These are phyloP conservation scores for Acleris sparsana DNA, from an alignment of 2,888 invertebrate species.

Conservation along the genomic window DNA sequence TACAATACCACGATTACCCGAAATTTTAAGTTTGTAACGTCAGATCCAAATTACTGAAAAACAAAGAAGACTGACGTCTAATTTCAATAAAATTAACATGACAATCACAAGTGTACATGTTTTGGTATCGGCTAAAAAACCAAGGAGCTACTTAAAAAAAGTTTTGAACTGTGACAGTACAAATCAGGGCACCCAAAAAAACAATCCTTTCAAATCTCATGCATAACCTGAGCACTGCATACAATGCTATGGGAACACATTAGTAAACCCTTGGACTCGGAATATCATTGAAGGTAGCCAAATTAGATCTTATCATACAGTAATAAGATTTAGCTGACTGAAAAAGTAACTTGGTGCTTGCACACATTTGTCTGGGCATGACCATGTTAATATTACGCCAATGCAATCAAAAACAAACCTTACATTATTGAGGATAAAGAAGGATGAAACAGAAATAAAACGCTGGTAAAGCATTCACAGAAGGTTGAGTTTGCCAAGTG, in stretches of 20 bases:
- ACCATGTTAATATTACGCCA: neutral
- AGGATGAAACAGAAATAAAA: slow-evolving; percentile 34
- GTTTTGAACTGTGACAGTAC: slow-evolving; percentile 45
- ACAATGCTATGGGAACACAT: slow-evolving; percentile 57
- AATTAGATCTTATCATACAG: slow-evolving; percentile 35
- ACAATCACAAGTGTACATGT: slow-evolving; percentile 14
- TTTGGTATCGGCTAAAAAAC: slow-evolving; percentile 21
- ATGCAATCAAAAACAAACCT: slow-evolving; percentile 5
- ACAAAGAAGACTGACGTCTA: slow-evolving; percentile 5
- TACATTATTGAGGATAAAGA: neutral
- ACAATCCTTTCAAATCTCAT: slow-evolving; percentile 40
- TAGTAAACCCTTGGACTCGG: slow-evolving; percentile 40
- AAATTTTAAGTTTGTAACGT: too few species aligned
- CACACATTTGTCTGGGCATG: slow-evolving; percentile 20
- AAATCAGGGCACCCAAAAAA: slow-evolving; percentile 49
- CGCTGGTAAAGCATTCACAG: slow-evolving; percentile 38
- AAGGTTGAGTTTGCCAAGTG: slow-evolving; percentile 57
- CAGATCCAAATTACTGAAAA: neutral
- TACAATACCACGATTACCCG: too few species aligned
- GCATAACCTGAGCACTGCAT: slow-evolving; percentile 50
- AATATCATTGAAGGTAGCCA: slow-evolving; percentile 33
- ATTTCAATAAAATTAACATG: slow-evolving; percentile 31
- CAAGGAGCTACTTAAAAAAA: slow-evolving; percentile 46
- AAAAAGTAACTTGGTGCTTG: slow-evolving; percentile 18
- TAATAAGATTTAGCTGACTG: slow-evolving; percentile 2